Base-by-base conservation (phyloP, 2,113 vertebrate species). In the Maccullochella peelii region DNA sequence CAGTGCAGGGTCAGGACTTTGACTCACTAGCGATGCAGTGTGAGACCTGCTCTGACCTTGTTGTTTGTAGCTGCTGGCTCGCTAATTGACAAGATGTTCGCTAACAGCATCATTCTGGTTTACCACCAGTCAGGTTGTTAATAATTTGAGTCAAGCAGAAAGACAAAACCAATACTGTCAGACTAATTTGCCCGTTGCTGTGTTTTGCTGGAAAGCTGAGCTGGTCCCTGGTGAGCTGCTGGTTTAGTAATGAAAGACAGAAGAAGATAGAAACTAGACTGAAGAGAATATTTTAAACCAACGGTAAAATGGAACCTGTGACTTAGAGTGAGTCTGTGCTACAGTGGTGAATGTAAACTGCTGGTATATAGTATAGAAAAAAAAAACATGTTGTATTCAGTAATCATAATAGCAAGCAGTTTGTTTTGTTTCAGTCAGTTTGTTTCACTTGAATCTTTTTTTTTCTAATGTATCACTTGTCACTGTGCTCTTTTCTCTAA, bases 1-100 rank as follows among this genome's bases (percentile, higher is more conserved):
- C 44, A 47, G 36, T 5, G 5, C 44, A 0, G 65, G 70, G 58
- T 83, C 70, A 36, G 61, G 72, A 77, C 79, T 59, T 80, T 10
- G 11, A 77, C 75, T 63, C 50, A 15, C 12, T 3, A n/a, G 58
- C n/a, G 23, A 21, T 59, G 55, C 18, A 50, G 63, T 75, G 63
- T 38, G 69, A 47, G 55, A 77, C 36, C 59, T 54, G 69, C 76
- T 54, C 38, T 86, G 86, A 89, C 89, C 82, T 86, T 33, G 52
- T 40, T 79, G 73, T 63, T 54, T 86, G 79, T 52, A 81, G 47
- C 85, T 81, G 68, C 62, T 27, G 83, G 88, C 79, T 72, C 9
- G 14, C 88, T 92, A 91, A 95, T 86, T 87, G 90, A 83, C 83
- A 57, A 59, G 82, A 71, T 91, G 84, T 88, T 83, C 7, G 27